Conservation (phyloP, 2,888 invertebrate species). For the Harpalus rufipes region DNA sequence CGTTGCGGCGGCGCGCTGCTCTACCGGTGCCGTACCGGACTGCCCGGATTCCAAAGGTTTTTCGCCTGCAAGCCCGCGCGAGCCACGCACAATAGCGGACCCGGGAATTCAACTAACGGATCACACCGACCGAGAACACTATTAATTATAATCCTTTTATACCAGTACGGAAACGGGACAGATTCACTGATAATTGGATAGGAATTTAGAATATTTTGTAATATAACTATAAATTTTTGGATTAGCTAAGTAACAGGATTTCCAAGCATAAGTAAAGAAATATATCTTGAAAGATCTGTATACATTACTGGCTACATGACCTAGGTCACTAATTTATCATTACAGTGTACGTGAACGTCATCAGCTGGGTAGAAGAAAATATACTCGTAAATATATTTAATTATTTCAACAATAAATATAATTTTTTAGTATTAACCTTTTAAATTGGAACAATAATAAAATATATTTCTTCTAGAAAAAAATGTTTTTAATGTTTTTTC, state of each 20-base stretch:
- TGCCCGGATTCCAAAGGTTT: conserved; percentile 38
- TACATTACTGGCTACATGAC: too few species aligned
- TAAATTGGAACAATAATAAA: too few species aligned
- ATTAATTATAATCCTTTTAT: neutral
- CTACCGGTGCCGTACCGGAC: conserved; percentile 27
- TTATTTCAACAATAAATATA: too few species aligned
- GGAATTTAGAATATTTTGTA: neutral
- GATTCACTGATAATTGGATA: too few species aligned
- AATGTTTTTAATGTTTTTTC: too few species aligned
- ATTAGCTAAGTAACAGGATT: neutral
- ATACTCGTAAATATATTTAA: too few species aligned
- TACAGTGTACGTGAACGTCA: too few species aligned
- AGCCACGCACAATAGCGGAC: conserved; percentile 40
- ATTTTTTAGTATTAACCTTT: too few species aligned
- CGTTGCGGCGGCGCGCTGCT: conserved; percentile 17
- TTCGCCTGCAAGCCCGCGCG: neutral
- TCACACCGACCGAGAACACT: neutral
- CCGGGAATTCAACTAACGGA: conserved; percentile 35
- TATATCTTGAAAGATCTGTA: neutral
- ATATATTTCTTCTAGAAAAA: too few species aligned
- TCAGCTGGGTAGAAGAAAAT: too few species aligned
- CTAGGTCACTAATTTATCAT: too few species aligned
- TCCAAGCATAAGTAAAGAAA: neutral
- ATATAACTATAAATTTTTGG: neutral
- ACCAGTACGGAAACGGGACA: neutral